Evolutionary conservation across 2,113 vertebrate species (phyloP), one percentile per base, ranked within the genome.

Genomic region (Nanorana parkeri): DNA sequence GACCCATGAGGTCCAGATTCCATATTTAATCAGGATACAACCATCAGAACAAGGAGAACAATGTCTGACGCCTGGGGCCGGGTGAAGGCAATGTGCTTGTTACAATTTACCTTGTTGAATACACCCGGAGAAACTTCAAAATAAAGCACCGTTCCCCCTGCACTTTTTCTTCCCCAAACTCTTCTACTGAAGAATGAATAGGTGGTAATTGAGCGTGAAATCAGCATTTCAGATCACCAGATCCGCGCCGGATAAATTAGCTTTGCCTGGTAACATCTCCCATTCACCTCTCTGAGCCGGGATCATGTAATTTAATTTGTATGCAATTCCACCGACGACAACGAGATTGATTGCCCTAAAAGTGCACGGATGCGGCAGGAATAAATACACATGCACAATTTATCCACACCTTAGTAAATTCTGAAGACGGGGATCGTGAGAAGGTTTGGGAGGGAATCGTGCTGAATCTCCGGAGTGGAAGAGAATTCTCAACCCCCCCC

Each of bases 241-340:
- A 75, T 61, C 72, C 23, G 2, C 5, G 72, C 55, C 3, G 68
- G 69, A 73, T 73, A 54, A 56, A 20, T 13, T 60, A 21, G 58
- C 58, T 60, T 17, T n/a, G 51, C 52, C 69, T 56, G 47, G 5
- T 47, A 47, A 47, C 69, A 26, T n/a, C 8, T n/a, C 26, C 23
- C 26, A 8, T 58, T 54, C 54, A 32, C 69, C 69, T 58, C 28
- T 73, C 52, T 20, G 16, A 17, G 54, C 54, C 71, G 17, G 54
- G 71, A 58, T 74, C 21, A 55, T 74, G 71, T 74, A 74, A 74
- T 74, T 74, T 74, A 74, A 74, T 74, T 74, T 74, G 71, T 74
- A 74, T 74, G 71, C 71, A 74, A 74, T 74, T 60, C 55, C 52
- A 29, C 20, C 54, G 60, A 26, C 56, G 6, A 74, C 54, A 74